These are phyloP conservation scores for Eumeta japonica DNA, from an alignment of 1,140 invertebrate genomes.

Conservation along the genomic window DNA sequence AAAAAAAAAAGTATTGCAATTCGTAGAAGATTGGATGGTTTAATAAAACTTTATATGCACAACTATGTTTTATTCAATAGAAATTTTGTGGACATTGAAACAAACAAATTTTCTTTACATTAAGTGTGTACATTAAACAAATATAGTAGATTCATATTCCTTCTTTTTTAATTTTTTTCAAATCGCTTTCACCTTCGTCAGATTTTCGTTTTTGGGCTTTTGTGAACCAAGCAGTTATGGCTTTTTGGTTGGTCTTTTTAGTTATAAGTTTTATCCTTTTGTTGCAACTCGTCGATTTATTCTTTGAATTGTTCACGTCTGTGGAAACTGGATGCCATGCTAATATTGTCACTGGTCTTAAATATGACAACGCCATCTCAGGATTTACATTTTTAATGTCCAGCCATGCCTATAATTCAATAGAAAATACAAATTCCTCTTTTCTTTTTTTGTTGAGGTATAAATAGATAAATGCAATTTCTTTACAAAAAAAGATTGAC, in stretches of 20 bases:
- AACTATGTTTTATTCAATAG: too few species aligned
- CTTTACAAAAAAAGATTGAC: too few species aligned
- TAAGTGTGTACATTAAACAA: not conserved
- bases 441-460: not conserved
- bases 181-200: slow-evolving; percentile 8
- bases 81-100: too few species aligned
- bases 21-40: too few species aligned
- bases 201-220: slow-evolving; percentile 29
- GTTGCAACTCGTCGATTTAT: slow-evolving; percentile 70
- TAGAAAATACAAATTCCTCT: too few species aligned
- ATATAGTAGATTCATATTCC: slow-evolving; percentile 2
- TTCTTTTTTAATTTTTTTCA: slow-evolving; percentile 4
- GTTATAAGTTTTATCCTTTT: slow-evolving; percentile 49
- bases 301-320: slow-evolving; percentile 70
- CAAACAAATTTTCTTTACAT: too few species aligned
- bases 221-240: slow-evolving; percentile 36
- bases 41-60: too few species aligned
- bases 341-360: slow-evolving; percentile 58
- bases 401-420: slow-evolving; percentile 68
- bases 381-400: slow-evolving; percentile 61
- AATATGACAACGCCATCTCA: slow-evolving; percentile 55
- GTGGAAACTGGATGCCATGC: slow-evolving; percentile 70
- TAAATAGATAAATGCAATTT: too few species aligned
- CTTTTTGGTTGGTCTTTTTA: slow-evolving; percentile 29
- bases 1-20: too few species aligned